Evolutionary conservation across 1,140 invertebrate genomes (phyloP).

Genomic region (Ctenoplectra terminalis): DNA sequence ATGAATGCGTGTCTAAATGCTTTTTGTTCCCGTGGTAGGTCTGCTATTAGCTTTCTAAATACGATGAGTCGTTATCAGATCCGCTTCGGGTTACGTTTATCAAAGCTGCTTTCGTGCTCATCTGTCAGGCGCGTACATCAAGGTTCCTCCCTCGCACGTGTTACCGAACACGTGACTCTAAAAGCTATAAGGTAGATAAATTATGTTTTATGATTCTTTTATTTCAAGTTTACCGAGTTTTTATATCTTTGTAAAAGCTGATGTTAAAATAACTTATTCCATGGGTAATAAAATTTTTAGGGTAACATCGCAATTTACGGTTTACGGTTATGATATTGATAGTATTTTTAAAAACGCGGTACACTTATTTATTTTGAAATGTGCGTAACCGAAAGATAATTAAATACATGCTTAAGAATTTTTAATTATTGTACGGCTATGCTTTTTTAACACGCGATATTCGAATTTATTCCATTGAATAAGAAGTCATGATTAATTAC

Average conservation of each 20-base stretch:
- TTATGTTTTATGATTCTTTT: neutral
- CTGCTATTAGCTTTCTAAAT: constrained; percentile 11
- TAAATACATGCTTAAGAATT: too few species aligned
- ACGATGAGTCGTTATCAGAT: constrained; percentile 16
- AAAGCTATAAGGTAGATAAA: too few species aligned
- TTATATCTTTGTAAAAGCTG: neutral
- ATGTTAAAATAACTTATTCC: neutral
- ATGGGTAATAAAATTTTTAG: neutral
- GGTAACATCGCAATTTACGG: too few species aligned
- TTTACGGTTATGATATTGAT: too few species aligned
- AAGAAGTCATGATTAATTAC: too few species aligned
- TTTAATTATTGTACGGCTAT: too few species aligned
- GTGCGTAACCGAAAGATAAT: neutral
- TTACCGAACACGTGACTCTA: neutral
- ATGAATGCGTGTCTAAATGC: constrained; percentile 22
- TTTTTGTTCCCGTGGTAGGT: neutral
- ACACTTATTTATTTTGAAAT: neutral
- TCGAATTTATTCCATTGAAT: neutral
- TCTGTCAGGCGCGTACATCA: neutral
- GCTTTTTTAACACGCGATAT: neutral
- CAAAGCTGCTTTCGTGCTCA: constrained; percentile 2
- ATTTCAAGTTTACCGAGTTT: too few species aligned
- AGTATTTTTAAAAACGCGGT: too few species aligned
- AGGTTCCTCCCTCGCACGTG: constrained; percentile 5
- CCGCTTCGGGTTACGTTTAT: constrained; percentile 37